Evolutionary conservation across 1,140 invertebrate genomes (phyloP).

Genomic region (Rhizoglyphus robini): DNA sequence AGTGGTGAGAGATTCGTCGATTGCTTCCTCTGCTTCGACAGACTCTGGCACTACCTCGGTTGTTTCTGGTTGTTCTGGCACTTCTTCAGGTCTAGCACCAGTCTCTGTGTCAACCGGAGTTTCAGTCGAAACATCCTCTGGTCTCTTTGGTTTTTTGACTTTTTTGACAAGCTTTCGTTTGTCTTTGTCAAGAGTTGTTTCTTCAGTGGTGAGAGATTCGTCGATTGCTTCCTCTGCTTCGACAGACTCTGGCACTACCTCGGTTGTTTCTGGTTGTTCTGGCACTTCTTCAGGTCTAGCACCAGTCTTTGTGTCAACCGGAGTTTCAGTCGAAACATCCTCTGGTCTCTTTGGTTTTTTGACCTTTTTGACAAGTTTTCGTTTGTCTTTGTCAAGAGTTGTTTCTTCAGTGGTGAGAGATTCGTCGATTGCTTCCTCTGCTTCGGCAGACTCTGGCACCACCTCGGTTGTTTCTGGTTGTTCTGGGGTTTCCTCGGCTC

Average conservation of each 20-base stretch:
- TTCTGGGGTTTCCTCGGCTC: not conserved
- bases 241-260: not conserved
- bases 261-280: not conserved
- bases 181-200: not conserved
- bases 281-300: not conserved
- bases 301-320: not conserved
- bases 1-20: too few relatives aligned
- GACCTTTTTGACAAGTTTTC: not conserved
- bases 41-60: not conserved
- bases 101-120: not conserved
- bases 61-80: not conserved
- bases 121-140: not conserved
- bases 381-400: not conserved
- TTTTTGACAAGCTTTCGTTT: not conserved
- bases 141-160: not conserved
- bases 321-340: not conserved
- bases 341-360: not conserved
- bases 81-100: not conserved
- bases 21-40: not conserved
- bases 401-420: not conserved
- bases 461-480: not conserved
- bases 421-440: not conserved
- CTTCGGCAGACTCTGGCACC: not conserved
- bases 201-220: too few relatives aligned
- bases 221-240: not conserved